phyloP scores from a whole-genome alignment of 2,888 invertebrate genomes.

The Limnephilus auricula region DNA sequence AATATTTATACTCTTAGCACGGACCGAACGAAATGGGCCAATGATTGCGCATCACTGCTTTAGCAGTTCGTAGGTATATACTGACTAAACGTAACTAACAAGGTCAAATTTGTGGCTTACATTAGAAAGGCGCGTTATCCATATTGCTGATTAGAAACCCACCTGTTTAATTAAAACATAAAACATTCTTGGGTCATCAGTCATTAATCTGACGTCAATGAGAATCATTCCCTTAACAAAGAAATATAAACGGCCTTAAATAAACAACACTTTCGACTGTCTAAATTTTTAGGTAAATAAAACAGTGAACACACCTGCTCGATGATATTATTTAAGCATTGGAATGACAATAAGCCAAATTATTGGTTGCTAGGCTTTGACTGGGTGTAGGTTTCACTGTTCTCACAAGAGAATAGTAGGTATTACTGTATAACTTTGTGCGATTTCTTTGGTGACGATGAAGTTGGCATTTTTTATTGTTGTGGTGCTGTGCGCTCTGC shows the following conservation, averaged over 20 bases:
- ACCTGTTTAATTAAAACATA: neutral
- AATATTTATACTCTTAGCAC: too few relatives aligned
- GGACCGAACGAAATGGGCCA: too few relatives aligned
- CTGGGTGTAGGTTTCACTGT: neutral
- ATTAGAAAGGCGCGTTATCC: neutral
- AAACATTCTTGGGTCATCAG: neutral
- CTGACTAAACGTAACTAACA: neutral
- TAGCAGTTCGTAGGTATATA: neutral
- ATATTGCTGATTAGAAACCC: neutral
- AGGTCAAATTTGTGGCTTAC: neutral
- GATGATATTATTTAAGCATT: neutral
- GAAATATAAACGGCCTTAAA: neutral
- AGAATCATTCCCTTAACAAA: neutral
- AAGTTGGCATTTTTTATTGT: slow-evolving; percentile 1
- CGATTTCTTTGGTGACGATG: neutral
- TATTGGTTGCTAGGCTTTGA: neutral
- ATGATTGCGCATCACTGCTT: neutral
- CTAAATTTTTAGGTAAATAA: neutral
- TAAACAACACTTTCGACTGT: neutral
- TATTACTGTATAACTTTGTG: neutral
- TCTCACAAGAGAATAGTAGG: neutral
- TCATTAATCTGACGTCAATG: neutral
- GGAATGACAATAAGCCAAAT: neutral
- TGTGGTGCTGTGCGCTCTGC: neutral
- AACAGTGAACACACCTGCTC: neutral